These are phyloP conservation scores for Corythucha ciliata DNA, from an alignment of 2,888 invertebrate genomes.

Conservation along the genomic window DNA sequence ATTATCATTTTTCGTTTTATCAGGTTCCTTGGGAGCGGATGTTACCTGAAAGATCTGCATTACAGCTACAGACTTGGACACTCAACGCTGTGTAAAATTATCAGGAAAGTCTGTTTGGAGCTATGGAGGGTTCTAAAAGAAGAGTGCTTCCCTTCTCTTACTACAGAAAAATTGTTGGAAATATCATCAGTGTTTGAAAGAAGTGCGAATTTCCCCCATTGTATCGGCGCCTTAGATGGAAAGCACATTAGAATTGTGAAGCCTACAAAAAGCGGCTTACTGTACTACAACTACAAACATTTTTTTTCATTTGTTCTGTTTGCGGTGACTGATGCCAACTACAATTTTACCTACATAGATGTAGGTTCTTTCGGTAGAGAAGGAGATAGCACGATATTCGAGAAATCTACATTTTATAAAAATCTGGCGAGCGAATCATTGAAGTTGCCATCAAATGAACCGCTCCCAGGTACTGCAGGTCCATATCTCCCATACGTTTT, in stretches of 20 bases:
- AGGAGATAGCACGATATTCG: conserved; percentile 16
- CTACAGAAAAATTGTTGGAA: conserved; percentile 26
- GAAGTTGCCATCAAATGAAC: conserved; percentile 15
- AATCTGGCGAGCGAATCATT: conserved; percentile 10
- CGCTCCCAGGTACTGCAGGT: conserved; percentile 3
- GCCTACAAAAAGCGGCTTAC: conserved; percentile 33
- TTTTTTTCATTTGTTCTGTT: conserved; percentile 18
- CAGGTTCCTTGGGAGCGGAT: conserved; percentile 23
- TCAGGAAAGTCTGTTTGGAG: conserved; percentile 14
- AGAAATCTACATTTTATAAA: conserved; percentile 15
- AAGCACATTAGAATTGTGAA: conserved; percentile 36
- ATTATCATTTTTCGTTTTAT: too few relatives aligned
- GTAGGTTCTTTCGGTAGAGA: conserved; percentile 21
- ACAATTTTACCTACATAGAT: conserved; percentile 23
- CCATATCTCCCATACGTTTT: conserved; percentile 8
- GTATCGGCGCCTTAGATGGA: conserved; percentile 33
- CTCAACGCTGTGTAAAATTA: conserved; percentile 21
- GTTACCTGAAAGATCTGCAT: conserved; percentile 19
- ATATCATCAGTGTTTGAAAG: conserved; percentile 26
- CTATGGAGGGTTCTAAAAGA: conserved; percentile 16
- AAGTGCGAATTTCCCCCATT: conserved; percentile 35
- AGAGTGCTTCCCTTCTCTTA: conserved; percentile 20
- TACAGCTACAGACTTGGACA: conserved; percentile 22
- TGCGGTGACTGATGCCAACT: conserved; percentile 23
- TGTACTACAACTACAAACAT: conserved; percentile 36